Evolutionary conservation across 1,140 invertebrate genomes (phyloP).

Genomic region (Drosophila novamexicana): DNA sequence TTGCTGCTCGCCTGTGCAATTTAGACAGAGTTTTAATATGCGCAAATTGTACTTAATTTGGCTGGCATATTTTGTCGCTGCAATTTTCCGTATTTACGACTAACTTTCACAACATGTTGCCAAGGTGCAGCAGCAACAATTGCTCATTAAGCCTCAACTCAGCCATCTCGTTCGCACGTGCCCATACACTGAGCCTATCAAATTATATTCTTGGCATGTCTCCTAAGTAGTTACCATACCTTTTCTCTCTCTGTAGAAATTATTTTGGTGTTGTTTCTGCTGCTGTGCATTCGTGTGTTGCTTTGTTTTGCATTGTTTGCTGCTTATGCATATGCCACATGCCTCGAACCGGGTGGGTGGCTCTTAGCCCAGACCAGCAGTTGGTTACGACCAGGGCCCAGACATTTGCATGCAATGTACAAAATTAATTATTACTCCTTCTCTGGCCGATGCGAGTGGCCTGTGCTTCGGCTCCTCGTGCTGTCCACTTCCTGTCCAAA

Average conservation of each 20-base stretch:
- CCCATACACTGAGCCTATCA: neutral
- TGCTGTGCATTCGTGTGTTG: constrained; percentile 36
- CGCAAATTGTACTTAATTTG: constrained; percentile 80
- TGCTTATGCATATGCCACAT: constrained; percentile 73
- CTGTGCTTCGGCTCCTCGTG: constrained; percentile 24
- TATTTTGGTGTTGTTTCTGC: constrained; percentile 43
- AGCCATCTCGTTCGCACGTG: neutral
- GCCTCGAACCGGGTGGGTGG: constrained; percentile 13
- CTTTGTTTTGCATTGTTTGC: constrained; percentile 63
- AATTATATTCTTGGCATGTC: neutral
- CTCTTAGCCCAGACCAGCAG: neutral
- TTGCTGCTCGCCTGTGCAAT: constrained; percentile 60
- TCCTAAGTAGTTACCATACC: neutral
- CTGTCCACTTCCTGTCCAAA: constrained; percentile 67
- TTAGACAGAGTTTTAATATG: constrained; percentile 77
- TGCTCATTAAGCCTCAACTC: constrained; percentile 20
- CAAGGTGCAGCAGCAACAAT: constrained; percentile 40
- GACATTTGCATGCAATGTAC: constrained; percentile 81
- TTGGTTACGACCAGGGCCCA: constrained; percentile 38
- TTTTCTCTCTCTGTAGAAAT: constrained; percentile 34
- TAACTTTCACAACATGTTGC: constrained; percentile 77
- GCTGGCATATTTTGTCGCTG: constrained; percentile 75
- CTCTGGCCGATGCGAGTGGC: neutral
- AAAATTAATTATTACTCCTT: constrained; percentile 79
- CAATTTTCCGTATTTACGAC: constrained; percentile 54